phyloP scores from a whole-genome alignment of 37 sponge, comb jelly and placozoan species.

The Beroe forskalii region DNA sequence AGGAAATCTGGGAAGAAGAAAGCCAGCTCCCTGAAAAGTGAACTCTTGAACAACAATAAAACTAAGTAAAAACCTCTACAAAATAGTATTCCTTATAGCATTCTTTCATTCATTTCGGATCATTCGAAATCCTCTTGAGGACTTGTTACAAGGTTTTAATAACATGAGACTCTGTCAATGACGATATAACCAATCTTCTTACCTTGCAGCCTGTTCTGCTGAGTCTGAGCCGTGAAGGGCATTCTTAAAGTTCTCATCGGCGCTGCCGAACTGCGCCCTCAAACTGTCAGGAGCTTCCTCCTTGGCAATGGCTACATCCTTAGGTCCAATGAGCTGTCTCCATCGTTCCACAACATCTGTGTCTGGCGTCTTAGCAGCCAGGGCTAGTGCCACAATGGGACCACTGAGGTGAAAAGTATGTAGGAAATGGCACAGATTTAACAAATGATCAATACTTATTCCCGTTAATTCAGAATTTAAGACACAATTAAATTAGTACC shows the following conservation, averaged over 20 bases:
- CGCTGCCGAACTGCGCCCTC: constrained; percentile 84
- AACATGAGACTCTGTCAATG: too few relatives aligned
- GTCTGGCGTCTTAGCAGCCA: neutral
- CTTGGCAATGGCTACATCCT: constrained; percentile 82
- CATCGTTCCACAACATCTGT: constrained; percentile 49
- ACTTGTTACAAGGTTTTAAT: too few relatives aligned
- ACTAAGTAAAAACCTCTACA: too few relatives aligned
- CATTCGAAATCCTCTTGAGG: too few relatives aligned
- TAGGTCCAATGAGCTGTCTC: constrained; percentile 84
- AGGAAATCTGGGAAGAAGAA: constrained; percentile 95
- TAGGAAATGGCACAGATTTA: too few relatives aligned
- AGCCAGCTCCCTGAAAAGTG: constrained; percentile 81
- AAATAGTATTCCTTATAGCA: too few relatives aligned
- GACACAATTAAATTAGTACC: too few relatives aligned
- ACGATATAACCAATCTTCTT: too few relatives aligned
- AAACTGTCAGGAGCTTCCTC: constrained; percentile 85
- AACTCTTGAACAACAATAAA: neutral
- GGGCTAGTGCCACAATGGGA: constrained; percentile 28
- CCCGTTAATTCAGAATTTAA: too few relatives aligned
- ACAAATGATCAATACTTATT: too few relatives aligned
- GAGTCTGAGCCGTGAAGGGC: constrained; percentile 93
- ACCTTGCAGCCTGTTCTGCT: constrained; percentile 83
- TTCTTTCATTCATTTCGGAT: too few relatives aligned
- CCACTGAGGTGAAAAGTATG: constrained; percentile 14
- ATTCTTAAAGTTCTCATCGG: constrained; percentile 75